Evolutionary conservation across 2,888 invertebrate species (phyloP).

Genomic region (Synergus laeviventris): DNA sequence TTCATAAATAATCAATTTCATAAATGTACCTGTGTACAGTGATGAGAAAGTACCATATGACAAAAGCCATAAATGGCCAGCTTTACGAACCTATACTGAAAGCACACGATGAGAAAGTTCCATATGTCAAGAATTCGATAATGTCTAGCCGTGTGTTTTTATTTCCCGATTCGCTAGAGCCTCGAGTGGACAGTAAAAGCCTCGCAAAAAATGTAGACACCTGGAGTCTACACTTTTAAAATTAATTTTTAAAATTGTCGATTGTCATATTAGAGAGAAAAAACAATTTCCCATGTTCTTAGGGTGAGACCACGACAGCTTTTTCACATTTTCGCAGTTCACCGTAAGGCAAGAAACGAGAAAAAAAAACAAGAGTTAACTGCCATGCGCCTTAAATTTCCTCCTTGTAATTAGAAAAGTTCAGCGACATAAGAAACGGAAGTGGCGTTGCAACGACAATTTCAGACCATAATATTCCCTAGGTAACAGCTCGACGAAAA

Average conservation of each 20-base stretch:
- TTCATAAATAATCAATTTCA: slow-evolving; percentile 28
- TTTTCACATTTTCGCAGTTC: slow-evolving; percentile 6
- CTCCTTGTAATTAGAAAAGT: slow-evolving; percentile 55
- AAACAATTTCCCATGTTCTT: neutral
- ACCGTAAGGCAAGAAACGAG: neutral
- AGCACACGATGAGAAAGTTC: slow-evolving; percentile 36
- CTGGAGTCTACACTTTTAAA: neutral
- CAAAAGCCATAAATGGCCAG: slow-evolving; percentile 36
- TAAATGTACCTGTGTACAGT: slow-evolving; percentile 9
- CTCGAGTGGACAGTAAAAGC: neutral
- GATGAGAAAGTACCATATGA: slow-evolving; percentile 36
- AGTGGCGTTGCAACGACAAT: slow-evolving; percentile 31
- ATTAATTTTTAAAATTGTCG: neutral
- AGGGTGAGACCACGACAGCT: neutral
- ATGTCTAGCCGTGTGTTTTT: neutral
- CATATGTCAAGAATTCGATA: slow-evolving; percentile 38
- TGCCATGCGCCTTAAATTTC: slow-evolving; percentile 49
- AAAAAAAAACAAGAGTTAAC: slow-evolving; percentile 18
- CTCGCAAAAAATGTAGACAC: neutral
- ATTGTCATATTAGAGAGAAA: neutral
- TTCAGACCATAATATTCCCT: slow-evolving; percentile 29
- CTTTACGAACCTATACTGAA: slow-evolving; percentile 9
- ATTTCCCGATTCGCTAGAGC: slow-evolving; percentile 15
- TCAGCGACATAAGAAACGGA: slow-evolving; percentile 45
- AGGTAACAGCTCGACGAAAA: slow-evolving; percentile 27